These are phyloP conservation scores for Nasua narica DNA, from an alignment of 2,797 vertebrate genomes.

Conservation along the genomic window DNA sequence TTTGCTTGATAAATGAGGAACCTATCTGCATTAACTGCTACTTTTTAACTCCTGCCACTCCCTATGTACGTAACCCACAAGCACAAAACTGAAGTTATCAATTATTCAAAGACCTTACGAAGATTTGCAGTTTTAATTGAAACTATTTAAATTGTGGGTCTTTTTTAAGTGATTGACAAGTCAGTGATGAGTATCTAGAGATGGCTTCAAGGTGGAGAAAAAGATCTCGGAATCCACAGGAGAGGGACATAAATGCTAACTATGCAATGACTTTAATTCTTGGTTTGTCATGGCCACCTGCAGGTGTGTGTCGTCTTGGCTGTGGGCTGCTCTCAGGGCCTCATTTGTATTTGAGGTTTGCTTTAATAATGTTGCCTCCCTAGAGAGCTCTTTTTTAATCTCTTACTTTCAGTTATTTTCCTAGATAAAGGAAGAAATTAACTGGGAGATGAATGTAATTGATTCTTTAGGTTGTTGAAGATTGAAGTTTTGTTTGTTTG, in stretches of 20 bases:
- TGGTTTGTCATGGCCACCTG: constrained; percentile 53
- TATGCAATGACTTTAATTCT: constrained; percentile 55
- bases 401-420: constrained; percentile 61
- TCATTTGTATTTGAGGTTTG: constrained; percentile 64
- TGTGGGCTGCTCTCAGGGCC: constrained; percentile 43
- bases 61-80: background rate
- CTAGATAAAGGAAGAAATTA: constrained; percentile 27
- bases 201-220: constrained; percentile 37
- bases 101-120: constrained; percentile 38
- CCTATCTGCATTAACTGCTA: background rate
- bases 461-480: constrained; percentile 22
- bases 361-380: constrained; percentile 57
- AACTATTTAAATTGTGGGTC: constrained; percentile 34
- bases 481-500: background rate
- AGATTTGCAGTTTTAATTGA: constrained; percentile 46
- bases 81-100: background rate
- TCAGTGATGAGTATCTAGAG: constrained; percentile 50
- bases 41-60: background rate
- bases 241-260: constrained; percentile 41
- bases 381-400: constrained; percentile 61
- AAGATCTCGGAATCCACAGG: constrained; percentile 49
- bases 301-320: constrained; percentile 51
- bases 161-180: constrained; percentile 53
- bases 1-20: background rate
- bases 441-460: constrained; percentile 1